Percentiles rank a stretch among this genome's conserved stretches.
Conservation (phyloP, 2,888 invertebrate species). For the Blera fallax region DNA sequence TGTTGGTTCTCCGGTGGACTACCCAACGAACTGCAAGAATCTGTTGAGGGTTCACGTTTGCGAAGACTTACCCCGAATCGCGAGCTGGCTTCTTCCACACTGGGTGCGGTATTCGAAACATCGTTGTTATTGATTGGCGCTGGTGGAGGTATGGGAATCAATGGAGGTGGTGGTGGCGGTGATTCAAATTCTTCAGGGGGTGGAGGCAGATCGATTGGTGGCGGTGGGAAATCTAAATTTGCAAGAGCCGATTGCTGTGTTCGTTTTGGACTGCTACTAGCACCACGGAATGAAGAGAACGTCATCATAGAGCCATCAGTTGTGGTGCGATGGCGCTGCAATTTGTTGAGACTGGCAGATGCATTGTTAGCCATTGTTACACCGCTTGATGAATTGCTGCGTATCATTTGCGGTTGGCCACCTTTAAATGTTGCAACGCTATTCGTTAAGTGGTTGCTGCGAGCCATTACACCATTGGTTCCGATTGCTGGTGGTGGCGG, state of each 20-base stretch:
- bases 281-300: constrained; percentile 83
- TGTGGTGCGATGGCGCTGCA: constrained; percentile 83
- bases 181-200: constrained; percentile 86
- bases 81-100: constrained; percentile 88
- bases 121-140: constrained; percentile 81
- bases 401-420: constrained; percentile 91
- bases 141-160: constrained; percentile 76
- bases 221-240: constrained; percentile 94
- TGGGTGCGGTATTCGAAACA: constrained; percentile 86
- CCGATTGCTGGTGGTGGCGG: constrained; percentile 70
- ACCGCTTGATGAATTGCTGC: constrained; percentile 94
- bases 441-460: constrained; percentile 72
- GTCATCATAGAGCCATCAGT: constrained; percentile 82
- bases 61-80: constrained; percentile 88
- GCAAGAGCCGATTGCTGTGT: constrained; percentile 89
- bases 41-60: constrained; percentile 85
- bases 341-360: constrained; percentile 83
- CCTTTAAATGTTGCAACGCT: constrained; percentile 79
- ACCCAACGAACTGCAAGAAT: constrained; percentile 83
- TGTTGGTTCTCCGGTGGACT: constrained; percentile 81
- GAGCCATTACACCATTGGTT: constrained; percentile 61
- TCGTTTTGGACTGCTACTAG: constrained; percentile 88
- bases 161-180: constrained; percentile 74
- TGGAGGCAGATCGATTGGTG: constrained; percentile 90
- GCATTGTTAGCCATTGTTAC: constrained; percentile 87